Conservation (phyloP, 2,113 vertebrate species). For the Entomyzon cyanotis region DNA sequence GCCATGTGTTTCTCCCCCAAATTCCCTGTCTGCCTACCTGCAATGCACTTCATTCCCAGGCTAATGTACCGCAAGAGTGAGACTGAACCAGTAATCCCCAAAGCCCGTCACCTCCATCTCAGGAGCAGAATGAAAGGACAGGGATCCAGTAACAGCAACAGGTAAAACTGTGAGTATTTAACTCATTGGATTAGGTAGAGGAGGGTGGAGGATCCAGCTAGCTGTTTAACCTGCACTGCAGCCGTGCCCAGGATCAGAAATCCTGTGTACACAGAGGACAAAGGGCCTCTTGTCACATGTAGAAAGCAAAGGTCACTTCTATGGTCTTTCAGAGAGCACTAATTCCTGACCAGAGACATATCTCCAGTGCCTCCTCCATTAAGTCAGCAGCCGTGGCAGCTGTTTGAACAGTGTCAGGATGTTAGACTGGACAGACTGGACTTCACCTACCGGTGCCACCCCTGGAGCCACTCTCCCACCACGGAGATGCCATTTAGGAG, state of each 20-base stretch:
- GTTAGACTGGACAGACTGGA: neutral
- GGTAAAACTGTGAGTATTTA: neutral
- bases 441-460: neutral
- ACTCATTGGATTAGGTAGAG: neutral
- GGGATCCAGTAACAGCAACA: neutral
- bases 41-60: neutral
- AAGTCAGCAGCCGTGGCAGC: neutral
- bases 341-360: neutral
- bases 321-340: neutral
- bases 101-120: neutral
- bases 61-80: neutral
- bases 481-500: neutral
- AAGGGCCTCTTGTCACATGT: neutral
- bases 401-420: neutral
- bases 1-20: neutral
- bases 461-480: neutral
- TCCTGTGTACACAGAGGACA: neutral
- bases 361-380: neutral
- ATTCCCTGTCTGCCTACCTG: neutral
- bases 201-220: fast-evolving
- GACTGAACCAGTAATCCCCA: neutral
- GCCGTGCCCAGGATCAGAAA: neutral
- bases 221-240: neutral
- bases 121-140: neutral
- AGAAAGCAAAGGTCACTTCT: neutral